These are phyloP conservation scores for Triplophysa yarkandensis DNA, from an alignment of 2,797 vertebrate genomes.

Conservation along the genomic window DNA sequence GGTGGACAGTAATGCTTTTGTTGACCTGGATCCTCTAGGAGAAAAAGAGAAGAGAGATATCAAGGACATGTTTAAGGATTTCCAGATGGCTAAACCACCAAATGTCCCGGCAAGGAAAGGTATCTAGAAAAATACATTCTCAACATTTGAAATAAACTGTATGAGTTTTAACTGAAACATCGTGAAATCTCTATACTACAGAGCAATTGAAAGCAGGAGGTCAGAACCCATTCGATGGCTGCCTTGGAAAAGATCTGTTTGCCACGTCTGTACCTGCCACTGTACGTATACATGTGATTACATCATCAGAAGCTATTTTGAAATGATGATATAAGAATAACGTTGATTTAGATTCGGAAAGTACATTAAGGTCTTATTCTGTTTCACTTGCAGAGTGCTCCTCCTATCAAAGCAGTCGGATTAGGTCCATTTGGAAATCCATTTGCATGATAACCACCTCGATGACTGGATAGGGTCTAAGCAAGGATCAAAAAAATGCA, in stretches of 20 bases:
- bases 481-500: constrained; percentile 37
- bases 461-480: constrained; percentile 16
- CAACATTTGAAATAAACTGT: not conserved
- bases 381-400: constrained; percentile 55
- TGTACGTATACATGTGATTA: constrained; percentile 66
- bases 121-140: constrained; percentile 43
- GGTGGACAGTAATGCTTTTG: constrained; percentile 87
- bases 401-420: constrained; percentile 66
- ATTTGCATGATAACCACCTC: constrained; percentile 54
- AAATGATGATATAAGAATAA: not conserved
- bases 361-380: too few species aligned
- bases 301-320: not conserved
- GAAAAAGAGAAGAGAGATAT: constrained; percentile 88
- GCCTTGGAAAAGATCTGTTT: constrained; percentile 78
- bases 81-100: constrained; percentile 88
- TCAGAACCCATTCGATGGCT: constrained; percentile 79
- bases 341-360: not conserved
- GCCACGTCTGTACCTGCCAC: constrained; percentile 65
- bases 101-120: constrained; percentile 85
- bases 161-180: not conserved
- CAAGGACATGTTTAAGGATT: constrained; percentile 98
- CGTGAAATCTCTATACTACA: constrained; percentile 2
- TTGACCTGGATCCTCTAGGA: constrained; percentile 91
- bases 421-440: constrained; percentile 78
- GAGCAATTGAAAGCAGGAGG: constrained; percentile 53